Evolutionary conservation across 2,113 vertebrate genomes (phyloP).

Genomic region (Lamprologus ornatipinnis): DNA sequence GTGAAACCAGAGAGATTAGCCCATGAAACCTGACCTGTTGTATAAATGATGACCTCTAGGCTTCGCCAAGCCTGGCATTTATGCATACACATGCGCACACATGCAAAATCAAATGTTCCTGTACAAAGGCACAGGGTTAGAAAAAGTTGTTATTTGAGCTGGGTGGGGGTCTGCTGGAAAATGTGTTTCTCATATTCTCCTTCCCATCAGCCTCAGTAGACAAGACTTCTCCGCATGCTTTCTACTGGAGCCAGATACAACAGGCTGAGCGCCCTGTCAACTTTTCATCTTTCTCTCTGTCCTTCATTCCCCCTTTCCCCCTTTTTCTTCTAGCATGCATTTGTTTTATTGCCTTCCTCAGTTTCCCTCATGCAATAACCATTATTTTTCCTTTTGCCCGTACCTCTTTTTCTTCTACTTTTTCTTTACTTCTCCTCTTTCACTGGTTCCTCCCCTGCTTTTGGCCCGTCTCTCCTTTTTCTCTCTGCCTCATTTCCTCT

Average conservation of each 20-base stretch:
- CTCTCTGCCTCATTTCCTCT: constrained; percentile 69
- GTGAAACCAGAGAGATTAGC: background rate
- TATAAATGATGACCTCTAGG: background rate
- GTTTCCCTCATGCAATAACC: constrained; percentile 48
- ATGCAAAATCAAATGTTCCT: constrained; percentile 15
- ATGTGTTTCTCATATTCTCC: constrained; percentile 74
- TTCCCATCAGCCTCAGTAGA: constrained; percentile 57
- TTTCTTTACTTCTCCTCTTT: constrained; percentile 40
- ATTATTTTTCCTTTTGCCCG: constrained; percentile 25
- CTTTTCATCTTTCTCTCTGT: constrained; percentile 34
- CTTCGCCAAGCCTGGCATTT: background rate
- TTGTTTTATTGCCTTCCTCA: constrained; percentile 56
- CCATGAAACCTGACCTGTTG: background rate
- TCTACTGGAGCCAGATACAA: constrained; percentile 61
- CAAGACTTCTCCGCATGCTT: constrained; percentile 44
- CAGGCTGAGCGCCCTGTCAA: constrained; percentile 42
- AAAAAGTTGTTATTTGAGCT: constrained; percentile 66
- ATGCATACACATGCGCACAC: background rate
- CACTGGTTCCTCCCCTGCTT: constrained; percentile 54
- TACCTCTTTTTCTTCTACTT: constrained; percentile 35
- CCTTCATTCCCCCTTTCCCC: constrained; percentile 2
- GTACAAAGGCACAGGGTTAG: constrained; percentile 5
- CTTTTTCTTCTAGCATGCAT: constrained; percentile 29
- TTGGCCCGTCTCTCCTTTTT: constrained; percentile 57
- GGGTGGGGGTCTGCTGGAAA: constrained; percentile 73